These are phyloP conservation scores for Rhopilema esculentum DNA, from an alignment of 30 jellyfish, hydroid and myxozoan genomes.

Conservation along the genomic window DNA sequence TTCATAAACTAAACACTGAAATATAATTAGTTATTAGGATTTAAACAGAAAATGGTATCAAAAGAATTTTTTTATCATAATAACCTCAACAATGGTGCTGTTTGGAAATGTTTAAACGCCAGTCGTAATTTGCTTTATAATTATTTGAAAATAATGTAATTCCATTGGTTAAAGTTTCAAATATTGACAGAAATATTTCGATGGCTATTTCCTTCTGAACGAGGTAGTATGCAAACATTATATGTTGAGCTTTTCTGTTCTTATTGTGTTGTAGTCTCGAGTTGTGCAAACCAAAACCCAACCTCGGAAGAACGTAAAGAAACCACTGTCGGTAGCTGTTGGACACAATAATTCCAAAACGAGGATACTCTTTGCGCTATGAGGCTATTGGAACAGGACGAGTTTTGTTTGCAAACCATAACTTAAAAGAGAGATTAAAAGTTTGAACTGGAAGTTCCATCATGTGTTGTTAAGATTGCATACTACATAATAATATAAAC, in stretches of 20 bases:
- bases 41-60: neutral
- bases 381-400: too few species aligned
- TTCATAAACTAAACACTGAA: neutral
- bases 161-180: neutral
- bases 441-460: too few species aligned
- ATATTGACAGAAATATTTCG: neutral
- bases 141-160: neutral
- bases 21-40: neutral
- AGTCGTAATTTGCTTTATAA: neutral
- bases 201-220: neutral
- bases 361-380: neutral
- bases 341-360: neutral
- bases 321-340: neutral
- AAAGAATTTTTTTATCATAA: neutral
- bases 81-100: neutral
- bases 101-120: neutral
- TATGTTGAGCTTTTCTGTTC: neutral
- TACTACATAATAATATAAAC: too few species aligned
- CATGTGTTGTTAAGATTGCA: too few species aligned
- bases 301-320: too few species aligned
- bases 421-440: too few species aligned
- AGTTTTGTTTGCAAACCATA: too few species aligned
- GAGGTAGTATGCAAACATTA: neutral
- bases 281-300: neutral
- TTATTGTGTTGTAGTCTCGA: neutral